Percentiles rank a stretch among this genome's conserved stretches.
These are phyloP conservation scores for Triplophysa dalaica DNA, from an alignment of 2,113 vertebrate genomes.

Conservation along the genomic window DNA sequence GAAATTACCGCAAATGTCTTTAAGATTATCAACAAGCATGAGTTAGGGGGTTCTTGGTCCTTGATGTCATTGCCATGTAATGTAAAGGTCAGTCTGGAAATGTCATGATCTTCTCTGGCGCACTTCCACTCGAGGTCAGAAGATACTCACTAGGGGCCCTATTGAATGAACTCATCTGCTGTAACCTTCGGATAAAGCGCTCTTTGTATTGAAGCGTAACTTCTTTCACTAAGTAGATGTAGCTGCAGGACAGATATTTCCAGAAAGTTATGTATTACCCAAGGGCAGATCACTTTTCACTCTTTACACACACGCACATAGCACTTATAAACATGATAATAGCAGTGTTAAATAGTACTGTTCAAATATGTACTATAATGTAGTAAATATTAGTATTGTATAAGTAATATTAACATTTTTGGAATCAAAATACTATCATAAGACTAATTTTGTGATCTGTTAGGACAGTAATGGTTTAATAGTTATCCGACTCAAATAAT, in stretches of 20 bases:
- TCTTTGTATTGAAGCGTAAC: conserved; percentile 49
- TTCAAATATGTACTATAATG: no score
- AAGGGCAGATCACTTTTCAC: conserved; percentile 8
- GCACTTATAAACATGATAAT: conserved; percentile 21
- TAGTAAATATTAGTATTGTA: no score
- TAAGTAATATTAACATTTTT: no score
- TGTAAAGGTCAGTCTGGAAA: conserved; percentile 47
- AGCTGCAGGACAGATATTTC: conserved; percentile 26
- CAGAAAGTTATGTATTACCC: not conserved
- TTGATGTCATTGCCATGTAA: conserved; percentile 46
- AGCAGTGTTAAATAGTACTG: not conserved
- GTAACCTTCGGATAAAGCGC: conserved; percentile 33
- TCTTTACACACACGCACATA: not conserved
- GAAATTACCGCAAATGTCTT: not conserved
- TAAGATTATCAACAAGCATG: not conserved
- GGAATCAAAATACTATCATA: no score
- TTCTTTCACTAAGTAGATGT: conserved; percentile 28
- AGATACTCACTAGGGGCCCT: conserved; percentile 8
- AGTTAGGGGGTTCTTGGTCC: not conserved
- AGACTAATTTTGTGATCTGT: no score
- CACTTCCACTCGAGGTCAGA: not conserved
- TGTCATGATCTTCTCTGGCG: conserved; percentile 45
- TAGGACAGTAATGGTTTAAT: no score
- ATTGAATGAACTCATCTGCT: conserved; percentile 17
- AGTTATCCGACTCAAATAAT: no score